These are phyloP conservation scores for Phasia obesa DNA, from an alignment of 2,888 invertebrate species.

Conservation along the genomic window DNA sequence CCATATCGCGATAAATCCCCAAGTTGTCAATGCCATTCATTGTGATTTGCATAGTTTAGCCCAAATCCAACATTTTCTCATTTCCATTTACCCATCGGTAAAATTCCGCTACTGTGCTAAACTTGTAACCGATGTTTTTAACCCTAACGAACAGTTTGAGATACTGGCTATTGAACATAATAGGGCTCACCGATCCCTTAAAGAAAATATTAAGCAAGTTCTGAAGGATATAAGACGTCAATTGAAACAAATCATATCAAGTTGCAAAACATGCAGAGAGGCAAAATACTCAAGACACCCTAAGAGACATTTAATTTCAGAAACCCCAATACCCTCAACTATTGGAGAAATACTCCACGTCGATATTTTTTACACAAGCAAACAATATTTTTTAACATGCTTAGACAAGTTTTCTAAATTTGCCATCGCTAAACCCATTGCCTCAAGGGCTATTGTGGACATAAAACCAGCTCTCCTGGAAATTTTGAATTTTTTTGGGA, in stretches of 20 bases:
- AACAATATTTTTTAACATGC: conserved; percentile 1
- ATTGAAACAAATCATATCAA: conserved; percentile 19
- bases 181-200: conserved; percentile 31
- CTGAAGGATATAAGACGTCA: conserved; percentile 33
- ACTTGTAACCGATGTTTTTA: conserved; percentile 62
- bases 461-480: conserved; percentile 1
- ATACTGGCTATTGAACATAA: conserved; percentile 57
- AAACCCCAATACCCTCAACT: not conserved
- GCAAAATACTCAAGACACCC: conserved; percentile 25
- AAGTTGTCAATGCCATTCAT: conserved; percentile 31
- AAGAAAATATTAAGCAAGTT: conserved; percentile 38
- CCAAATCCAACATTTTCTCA: conserved; percentile 40
- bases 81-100: conserved; percentile 49
- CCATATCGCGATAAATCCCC: conserved; percentile 37
- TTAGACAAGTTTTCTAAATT: conserved; percentile 19
- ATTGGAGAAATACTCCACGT: conserved; percentile 8
- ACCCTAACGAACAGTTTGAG: conserved; percentile 60
- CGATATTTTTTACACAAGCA: conserved; percentile 9
- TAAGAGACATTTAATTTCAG: not conserved
- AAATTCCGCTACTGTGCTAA: conserved; percentile 41
- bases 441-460: conserved; percentile 1
- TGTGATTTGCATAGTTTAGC: conserved; percentile 43
- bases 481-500: conserved; percentile 1
- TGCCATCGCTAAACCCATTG: conserved; percentile 4
- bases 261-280: conserved; percentile 16